A percentile compares a stretch with the other conserved stretches of the same genome.
Evolutionary conservation across 2,113 vertebrate genomes (phyloP).

Genomic region (Phylloscopus trochiloides): DNA sequence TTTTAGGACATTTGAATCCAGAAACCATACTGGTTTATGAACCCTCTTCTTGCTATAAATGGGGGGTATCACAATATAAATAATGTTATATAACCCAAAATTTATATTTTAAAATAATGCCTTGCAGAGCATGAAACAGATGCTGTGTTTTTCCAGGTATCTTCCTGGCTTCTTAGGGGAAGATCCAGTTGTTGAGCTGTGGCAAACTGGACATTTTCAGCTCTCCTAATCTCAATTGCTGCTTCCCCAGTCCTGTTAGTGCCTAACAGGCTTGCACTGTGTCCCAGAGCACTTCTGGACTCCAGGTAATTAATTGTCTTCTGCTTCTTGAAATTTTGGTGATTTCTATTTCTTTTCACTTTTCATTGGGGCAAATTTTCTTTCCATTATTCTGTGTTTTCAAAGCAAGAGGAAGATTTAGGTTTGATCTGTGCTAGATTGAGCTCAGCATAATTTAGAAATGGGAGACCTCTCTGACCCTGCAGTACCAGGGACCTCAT

Average conservation of each 20-base stretch:
- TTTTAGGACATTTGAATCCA: not conserved
- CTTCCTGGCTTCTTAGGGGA: not conserved
- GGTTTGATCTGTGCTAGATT: not conserved
- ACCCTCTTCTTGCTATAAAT: not conserved
- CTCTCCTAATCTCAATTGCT: not conserved
- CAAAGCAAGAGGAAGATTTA: not conserved
- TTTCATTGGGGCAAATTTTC: not conserved
- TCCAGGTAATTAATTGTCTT: not conserved
- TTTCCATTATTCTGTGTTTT: not conserved
- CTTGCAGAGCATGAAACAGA: not conserved
- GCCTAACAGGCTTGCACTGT: not conserved
- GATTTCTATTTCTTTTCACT: not conserved
- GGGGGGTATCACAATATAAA: not conserved
- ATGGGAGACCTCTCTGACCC: not conserved
- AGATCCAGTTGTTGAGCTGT: not conserved
- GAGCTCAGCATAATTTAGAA: not conserved
- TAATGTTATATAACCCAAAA: not conserved
- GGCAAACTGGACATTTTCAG: not conserved
- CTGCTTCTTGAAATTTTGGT: not conserved
- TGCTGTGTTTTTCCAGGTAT: not conserved
- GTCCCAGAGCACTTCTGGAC: not conserved
- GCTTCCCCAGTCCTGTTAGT: not conserved
- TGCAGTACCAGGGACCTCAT: not conserved
- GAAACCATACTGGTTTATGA: not conserved
- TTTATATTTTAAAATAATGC: not conserved